Evolutionary conservation across 1,140 invertebrate genomes (phyloP).

Genomic region (Stegodyphus dumicola): DNA sequence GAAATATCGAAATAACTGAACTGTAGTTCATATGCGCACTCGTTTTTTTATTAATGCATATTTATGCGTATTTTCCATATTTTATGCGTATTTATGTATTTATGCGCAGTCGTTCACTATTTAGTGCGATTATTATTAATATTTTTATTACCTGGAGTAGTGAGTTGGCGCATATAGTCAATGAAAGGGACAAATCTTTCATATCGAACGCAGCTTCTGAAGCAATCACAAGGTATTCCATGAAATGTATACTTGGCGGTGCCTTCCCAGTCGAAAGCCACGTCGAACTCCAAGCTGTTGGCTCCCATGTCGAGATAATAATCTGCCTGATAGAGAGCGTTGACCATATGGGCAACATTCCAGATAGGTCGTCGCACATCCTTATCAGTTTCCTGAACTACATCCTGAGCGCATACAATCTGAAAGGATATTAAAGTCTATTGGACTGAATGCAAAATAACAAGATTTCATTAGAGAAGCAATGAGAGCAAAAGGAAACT

Average conservation of each 20-base stretch:
- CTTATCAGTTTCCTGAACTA: not conserved
- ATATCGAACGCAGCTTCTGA: constrained; percentile 59
- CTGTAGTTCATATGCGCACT: no score
- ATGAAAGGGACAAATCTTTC: constrained; percentile 58
- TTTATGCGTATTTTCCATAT: no score
- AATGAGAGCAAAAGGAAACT: no score
- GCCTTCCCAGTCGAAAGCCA: constrained; percentile 62
- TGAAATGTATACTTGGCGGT: constrained; percentile 60
- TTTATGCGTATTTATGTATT: no score
- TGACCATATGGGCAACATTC: constrained; percentile 64
- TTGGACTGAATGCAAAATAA: not conserved
- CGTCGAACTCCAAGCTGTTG: constrained; percentile 63
- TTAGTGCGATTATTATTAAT: no score
- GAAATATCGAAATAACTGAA: no score
- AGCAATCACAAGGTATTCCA: constrained; percentile 64
- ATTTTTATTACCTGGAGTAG: constrained; percentile 33
- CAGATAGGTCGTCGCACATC: constrained; percentile 57
- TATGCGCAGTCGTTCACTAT: no score
- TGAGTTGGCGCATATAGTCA: constrained; percentile 59
- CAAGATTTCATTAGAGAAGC: no score
- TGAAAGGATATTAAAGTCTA: not conserved
- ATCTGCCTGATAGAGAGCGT: constrained; percentile 63
- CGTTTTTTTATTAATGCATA: no score
- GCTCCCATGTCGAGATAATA: constrained; percentile 61
- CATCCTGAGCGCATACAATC: not conserved